phyloP scores from a whole-genome alignment of 2,113 vertebrate species.

The Cyprinodon brontotheroides region DNA sequence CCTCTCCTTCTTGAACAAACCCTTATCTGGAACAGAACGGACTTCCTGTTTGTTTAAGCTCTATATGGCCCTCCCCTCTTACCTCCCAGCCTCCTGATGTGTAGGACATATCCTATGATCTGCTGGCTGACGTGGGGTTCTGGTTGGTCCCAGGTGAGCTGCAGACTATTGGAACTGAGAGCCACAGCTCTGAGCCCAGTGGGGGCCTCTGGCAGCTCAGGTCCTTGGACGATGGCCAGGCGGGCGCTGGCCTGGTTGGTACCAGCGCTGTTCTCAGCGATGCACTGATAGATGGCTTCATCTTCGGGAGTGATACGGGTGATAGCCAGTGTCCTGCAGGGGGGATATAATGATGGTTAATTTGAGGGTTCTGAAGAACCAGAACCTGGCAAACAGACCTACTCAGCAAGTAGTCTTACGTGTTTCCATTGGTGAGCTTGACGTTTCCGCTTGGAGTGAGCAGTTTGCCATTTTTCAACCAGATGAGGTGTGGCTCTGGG shows the following conservation, averaged over 20 bases:
- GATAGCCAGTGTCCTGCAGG: conserved; percentile 76
- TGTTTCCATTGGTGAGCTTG: conserved; percentile 73
- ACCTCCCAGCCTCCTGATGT: conserved; percentile 76
- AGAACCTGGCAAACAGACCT: background rate
- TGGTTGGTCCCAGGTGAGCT: conserved; percentile 70
- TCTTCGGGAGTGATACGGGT: conserved; percentile 66
- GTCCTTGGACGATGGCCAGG: conserved; percentile 70
- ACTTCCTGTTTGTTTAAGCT: background rate
- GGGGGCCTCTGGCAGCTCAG: conserved; percentile 69
- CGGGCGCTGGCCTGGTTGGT: conserved; percentile 82
- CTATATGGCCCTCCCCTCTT: background rate
- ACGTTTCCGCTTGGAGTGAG: conserved; percentile 72
- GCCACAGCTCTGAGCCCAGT: conserved; percentile 51
- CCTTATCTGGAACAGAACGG: too few relatives aligned
- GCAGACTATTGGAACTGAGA: conserved; percentile 63
- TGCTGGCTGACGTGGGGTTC: conserved; percentile 38
- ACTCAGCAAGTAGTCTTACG: conserved; percentile 45
- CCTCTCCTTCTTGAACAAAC: too few relatives aligned
- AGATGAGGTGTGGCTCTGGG: conserved; percentile 79
- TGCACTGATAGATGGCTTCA: conserved; percentile 81
- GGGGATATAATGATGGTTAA: background rate
- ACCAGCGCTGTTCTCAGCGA: conserved; percentile 77
- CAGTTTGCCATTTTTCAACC: conserved; percentile 82
- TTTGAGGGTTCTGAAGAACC: background rate
- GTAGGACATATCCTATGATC: conserved; percentile 78